Evolutionary conservation across 2,888 invertebrate species (phyloP), one percentile per base, ranked within the genome.

Genomic region (Gymnoscelis rufifasciata): DNA sequence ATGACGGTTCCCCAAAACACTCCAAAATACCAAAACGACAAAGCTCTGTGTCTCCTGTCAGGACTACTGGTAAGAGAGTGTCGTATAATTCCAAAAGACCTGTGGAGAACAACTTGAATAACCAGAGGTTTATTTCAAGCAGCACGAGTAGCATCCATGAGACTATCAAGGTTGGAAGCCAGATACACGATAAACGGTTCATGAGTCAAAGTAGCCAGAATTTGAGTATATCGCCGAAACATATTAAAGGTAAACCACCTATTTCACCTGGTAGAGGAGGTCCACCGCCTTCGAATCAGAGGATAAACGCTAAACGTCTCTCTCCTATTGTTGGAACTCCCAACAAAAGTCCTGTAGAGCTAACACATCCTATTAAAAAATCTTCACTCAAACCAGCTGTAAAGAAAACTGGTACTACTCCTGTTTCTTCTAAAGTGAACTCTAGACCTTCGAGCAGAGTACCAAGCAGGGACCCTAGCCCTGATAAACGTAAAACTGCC

Each of bases 241-340:
- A 71, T 51, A 77, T 88, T n/a, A 83, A 74, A 66, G 79, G 83
- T 0, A 89, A 88, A 59, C 88, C 88, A 33, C 88, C 89, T 8
- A 88, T 84, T 40, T 87, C 87, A 27, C 88, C 89, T 0, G 83
- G 83, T 1, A 80, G 75, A 66, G 74, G 65, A 43, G 88, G 88
- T 0, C 89, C 89, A 10, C 89, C 89, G 0, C 88, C 89, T 29
- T 78, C 86, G 0, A 87, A 88, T 35, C 84, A 71, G 59, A 57
- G 74, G 11, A 80, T 88, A 1, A 88, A 83, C 45, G 61, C 88
- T 7, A 89, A 89, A 71, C 69, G 89, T 37, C 64, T 89, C 1
- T 89, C 89, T 7, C 89, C 89, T 3, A 89, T 89, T 19, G 88
- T 87, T 29, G 87, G 88, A 1, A 89, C 89, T 6, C 89, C 89